These are phyloP conservation scores for Leptosomus discolor DNA, from an alignment of 2,113 vertebrate species.

Conservation along the genomic window DNA sequence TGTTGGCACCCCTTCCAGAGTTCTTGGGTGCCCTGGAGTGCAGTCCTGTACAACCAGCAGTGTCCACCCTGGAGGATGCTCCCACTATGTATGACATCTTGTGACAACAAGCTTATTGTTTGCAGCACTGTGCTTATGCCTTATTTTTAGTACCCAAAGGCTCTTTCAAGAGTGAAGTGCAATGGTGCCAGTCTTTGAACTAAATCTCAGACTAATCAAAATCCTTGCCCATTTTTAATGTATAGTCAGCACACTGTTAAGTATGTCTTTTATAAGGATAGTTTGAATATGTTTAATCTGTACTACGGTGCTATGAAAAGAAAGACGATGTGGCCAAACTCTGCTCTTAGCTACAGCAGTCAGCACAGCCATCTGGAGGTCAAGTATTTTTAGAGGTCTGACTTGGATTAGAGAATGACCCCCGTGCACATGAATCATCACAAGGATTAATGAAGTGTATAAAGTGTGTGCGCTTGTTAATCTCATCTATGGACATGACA, in stretches of 20 bases:
- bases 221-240: background rate
- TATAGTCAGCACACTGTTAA: background rate
- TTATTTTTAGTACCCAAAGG: background rate
- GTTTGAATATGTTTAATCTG: background rate
- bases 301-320: background rate
- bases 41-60: background rate
- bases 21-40: rapidly evolving
- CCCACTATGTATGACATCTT: background rate
- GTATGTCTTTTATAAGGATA: background rate
- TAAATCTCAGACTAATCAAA: background rate
- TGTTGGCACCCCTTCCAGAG: background rate
- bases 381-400: constrained; percentile 41
- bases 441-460: constrained; percentile 29
- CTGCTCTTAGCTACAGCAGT: background rate
- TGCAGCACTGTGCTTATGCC: background rate
- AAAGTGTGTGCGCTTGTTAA: constrained; percentile 37
- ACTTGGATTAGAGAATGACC: constrained; percentile 40
- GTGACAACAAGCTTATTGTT: background rate
- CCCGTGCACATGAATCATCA: background rate
- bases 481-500: constrained; percentile 20
- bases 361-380: constrained; percentile 35
- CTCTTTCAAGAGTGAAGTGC: background rate
- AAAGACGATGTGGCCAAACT: background rate
- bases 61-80: background rate
- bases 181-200: background rate